A percentile compares a stretch with the other conserved stretches of the same genome.
phyloP scores from a whole-genome alignment of 2,888 invertebrate species.

The Acheta domesticus region DNA sequence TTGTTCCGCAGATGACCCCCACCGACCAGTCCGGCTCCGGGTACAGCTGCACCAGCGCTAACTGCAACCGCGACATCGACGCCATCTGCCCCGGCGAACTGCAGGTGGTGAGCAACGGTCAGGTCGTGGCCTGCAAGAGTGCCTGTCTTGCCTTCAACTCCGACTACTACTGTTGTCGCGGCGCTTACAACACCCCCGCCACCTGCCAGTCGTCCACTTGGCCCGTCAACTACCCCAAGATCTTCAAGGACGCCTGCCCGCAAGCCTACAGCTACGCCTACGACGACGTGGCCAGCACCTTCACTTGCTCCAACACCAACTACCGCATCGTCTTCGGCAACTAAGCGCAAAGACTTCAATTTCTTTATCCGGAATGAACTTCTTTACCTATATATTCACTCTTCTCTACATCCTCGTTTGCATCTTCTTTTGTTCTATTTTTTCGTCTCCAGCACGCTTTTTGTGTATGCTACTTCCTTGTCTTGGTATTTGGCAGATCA shows the following conservation, averaged over 20 bases:
- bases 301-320: constrained; percentile 45
- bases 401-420: no score
- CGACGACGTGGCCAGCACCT: constrained; percentile 52
- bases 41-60: constrained; percentile 46
- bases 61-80: constrained; percentile 46
- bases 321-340: constrained; percentile 31
- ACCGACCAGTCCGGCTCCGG: constrained; percentile 25
- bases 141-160: constrained; percentile 51
- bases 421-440: no score
- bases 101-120: constrained; percentile 34
- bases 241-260: constrained; percentile 52
- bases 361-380: no score
- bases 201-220: constrained; percentile 47
- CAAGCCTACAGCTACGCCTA: constrained; percentile 55
- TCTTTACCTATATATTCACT: no score
- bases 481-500: no score
- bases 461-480: no score
- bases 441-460: no score
- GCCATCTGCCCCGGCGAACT: constrained; percentile 47
- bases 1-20: background rate
- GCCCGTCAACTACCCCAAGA: constrained; percentile 47
- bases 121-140: constrained; percentile 49
- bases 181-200: constrained; percentile 46
- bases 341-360: no score
- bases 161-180: constrained; percentile 52